Base-by-base conservation (phyloP, 64 coral and sea anemone species). In the Montipora capricornis region DNA sequence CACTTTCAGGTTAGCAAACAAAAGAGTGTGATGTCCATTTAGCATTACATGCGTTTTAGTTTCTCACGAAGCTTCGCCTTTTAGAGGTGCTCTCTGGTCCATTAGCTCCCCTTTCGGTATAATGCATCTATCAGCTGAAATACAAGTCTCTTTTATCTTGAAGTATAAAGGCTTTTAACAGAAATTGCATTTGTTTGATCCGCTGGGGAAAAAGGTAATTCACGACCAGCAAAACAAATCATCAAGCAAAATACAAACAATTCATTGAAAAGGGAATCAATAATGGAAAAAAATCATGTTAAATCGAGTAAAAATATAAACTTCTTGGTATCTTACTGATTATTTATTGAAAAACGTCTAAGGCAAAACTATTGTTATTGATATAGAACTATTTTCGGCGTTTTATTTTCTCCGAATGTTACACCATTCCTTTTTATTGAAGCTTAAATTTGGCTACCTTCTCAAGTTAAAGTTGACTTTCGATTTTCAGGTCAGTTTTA, bases 1-100 rank as follows among this genome's bases (percentile, higher is more conserved):
- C 82, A 85, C 82, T 85, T 71, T 85, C 82, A 85, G 49, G 66
- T 70, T 85, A 48, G 82, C 66, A 85, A 85, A 85, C 64, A 85
- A 51, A 70, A 47, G 57, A 26, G 82, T 49, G n/a, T 49, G 82
- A 49, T 85, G 82, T 85, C 82, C 82, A 85, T 85, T 85, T 85
- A 85, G 70, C 62, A 70, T 85, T 70, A 71, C 66, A 85, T 17
- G 82, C 82, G 20, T 85, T 85, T 85, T 70, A 71, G 82, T 44
- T 50, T 85, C 47, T 70, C 62, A 49, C 19, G 44, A 70, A 49
- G 69, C 22, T 78, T 70, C 82, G 45, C 53, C 53, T 70, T 68
- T 85, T 85, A 85, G 46, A 49, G 16, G 6, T 19, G 45, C 66
- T 20, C 64, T 68, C 68, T 50, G 45, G 15, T 46, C 82, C 82